phyloP scores from a whole-genome alignment of 2,888 invertebrate species.

The Tenodera sinensis region DNA sequence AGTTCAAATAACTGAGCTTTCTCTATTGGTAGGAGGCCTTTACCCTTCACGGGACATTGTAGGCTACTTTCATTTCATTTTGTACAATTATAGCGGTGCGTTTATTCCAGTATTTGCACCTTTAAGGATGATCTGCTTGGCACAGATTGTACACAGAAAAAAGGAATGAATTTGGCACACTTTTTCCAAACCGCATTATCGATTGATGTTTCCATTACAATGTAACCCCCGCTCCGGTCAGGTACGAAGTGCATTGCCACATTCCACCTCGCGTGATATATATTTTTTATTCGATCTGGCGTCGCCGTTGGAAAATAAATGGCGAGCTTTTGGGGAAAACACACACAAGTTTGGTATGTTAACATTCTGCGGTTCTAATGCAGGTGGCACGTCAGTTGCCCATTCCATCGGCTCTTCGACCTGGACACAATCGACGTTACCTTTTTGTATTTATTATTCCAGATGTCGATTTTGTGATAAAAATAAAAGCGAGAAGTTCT shows the following conservation, averaged over 20 bases:
- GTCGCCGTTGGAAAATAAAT: neutral
- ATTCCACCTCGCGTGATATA: neutral
- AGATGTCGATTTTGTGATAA: conserved; percentile 6
- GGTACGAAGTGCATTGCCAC: neutral
- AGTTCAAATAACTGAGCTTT: too few relatives aligned
- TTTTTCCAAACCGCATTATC: neutral
- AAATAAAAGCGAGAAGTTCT: neutral
- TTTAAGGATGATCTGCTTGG: too few relatives aligned
- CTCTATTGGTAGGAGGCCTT: too few relatives aligned
- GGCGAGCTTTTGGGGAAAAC: neutral
- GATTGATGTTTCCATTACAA: neutral
- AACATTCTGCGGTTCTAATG: neutral
- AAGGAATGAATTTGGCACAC: neutral
- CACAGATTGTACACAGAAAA: too few relatives aligned
- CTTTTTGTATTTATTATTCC: neutral
- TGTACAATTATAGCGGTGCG: too few relatives aligned
- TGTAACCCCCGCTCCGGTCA: neutral
- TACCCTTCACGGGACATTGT: too few relatives aligned
- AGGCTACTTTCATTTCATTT: too few relatives aligned
- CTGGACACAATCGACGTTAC: neutral
- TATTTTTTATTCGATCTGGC: neutral
- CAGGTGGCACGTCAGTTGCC: neutral
- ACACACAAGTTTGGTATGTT: neutral
- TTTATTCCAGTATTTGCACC: too few relatives aligned
- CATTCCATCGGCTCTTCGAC: neutral